Conservation (phyloP, 2,888 invertebrate genomes). For the Argyra leucocephala region DNA sequence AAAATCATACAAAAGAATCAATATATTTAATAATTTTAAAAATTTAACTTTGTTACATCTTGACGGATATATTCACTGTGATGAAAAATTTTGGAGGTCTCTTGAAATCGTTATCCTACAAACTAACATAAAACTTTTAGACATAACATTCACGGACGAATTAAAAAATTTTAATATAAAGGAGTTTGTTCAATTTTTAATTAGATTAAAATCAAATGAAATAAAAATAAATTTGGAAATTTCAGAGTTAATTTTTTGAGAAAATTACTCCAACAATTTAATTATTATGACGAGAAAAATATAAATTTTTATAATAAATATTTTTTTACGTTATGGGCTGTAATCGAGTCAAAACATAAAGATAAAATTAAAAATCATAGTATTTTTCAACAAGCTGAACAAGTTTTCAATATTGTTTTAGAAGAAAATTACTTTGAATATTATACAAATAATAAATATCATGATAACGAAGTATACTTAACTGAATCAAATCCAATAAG, state of each 20-base stretch:
- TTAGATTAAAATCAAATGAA: neutral
- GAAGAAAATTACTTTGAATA: slow-evolving; percentile 1
- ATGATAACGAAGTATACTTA: neutral
- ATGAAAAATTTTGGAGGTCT: neutral
- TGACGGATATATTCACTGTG: neutral
- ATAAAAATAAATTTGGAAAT: neutral
- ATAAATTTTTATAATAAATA: neutral
- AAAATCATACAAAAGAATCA: neutral
- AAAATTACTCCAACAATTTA: neutral
- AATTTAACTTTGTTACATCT: neutral
- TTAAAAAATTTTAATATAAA: neutral
- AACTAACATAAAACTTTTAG: neutral
- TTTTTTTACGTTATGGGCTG: neutral
- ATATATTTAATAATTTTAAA: neutral
- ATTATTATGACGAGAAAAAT: neutral
- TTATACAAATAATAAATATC: neutral
- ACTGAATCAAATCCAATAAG: neutral
- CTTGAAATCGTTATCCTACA: neutral
- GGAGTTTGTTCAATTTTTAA: neutral
- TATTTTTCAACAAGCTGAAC: neutral
- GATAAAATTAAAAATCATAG: neutral
- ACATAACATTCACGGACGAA: neutral
- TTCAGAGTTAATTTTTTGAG: neutral
- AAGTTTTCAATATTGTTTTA: neutral
- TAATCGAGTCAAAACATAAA: neutral